Conservation (phyloP, 2,797 vertebrate genomes). For the Acrossocheilus wenchowensis region DNA sequence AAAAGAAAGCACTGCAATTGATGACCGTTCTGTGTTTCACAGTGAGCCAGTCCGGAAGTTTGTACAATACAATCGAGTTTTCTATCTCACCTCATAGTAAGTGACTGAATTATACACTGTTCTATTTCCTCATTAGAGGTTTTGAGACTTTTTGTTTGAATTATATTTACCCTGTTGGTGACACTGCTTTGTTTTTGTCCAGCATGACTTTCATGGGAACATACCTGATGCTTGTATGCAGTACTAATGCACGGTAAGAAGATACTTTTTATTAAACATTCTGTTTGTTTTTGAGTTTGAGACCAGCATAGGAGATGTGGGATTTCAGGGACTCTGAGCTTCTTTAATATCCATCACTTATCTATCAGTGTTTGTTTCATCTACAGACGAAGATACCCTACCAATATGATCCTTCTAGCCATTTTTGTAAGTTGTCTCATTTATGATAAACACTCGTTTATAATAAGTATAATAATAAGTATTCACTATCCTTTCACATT, state of each 20-base stretch:
- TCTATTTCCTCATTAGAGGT: background rate
- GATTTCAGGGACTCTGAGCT: background rate
- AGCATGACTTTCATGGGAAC: conserved; percentile 64
- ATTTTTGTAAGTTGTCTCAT: conserved; percentile 61
- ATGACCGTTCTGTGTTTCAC: conserved; percentile 27
- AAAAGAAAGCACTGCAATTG: background rate
- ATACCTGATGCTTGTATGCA: conserved; percentile 64
- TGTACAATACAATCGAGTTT: conserved; percentile 61
- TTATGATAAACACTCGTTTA: background rate
- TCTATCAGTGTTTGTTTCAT: conserved; percentile 22
- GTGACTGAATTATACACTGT: conserved; percentile 24
- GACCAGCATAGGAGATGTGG: background rate
- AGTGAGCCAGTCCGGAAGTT: conserved; percentile 64
- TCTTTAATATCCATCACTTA: background rate
- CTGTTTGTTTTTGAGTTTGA: background rate
- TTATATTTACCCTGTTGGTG: conserved; percentile 6
- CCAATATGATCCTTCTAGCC: conserved; percentile 65
- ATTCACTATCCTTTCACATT: background rate
- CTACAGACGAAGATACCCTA: conserved; percentile 64
- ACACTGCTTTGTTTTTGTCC: conserved; percentile 18
- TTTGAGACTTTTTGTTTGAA: background rate
- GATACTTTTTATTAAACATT: background rate
- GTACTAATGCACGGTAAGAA: conserved; percentile 52
- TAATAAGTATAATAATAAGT: background rate
- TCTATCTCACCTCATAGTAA: conserved; percentile 68